Evolutionary conservation across 2,888 invertebrate species (phyloP), one percentile per base, ranked within the genome.

Genomic region (Lasioglossum zephyrum): DNA sequence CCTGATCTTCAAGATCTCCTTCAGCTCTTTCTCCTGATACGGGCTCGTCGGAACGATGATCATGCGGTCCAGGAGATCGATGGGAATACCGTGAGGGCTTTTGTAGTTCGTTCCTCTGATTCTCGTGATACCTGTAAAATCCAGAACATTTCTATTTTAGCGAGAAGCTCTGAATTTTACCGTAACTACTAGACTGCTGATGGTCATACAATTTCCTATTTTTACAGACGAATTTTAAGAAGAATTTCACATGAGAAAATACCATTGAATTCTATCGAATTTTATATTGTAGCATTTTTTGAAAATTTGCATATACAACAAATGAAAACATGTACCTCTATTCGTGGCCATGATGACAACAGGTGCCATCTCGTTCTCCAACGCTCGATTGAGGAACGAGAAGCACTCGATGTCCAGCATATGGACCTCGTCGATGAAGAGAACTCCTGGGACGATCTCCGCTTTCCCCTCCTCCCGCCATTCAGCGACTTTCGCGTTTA

Each of bases 391-490:
- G 11, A 99, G 96, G 95, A 98, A 99, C 0, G 99, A 99, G 96
- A 99, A 99, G 94, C 99, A 99, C 95, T 99, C 99, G 70, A 99
- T 99, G 95, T 99, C 99, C 89, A 99, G 96, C 99, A 99, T 99
- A 94, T 99, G 99, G 85, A 97, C 98, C 96, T 99, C 99, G 94
- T 99, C 99, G 89, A 99, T 98, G 93, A 99, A 99, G 3, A 99
- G 96, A 2, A 99, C 99, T 0, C 99, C 99, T 0, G 99, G 99
- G 57, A 99, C 98, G 93, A 99, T 99, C 95, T 99, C 99, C 0
- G 99, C 99, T 95, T 99, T 99, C 1, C 99, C 99, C 95, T 99
- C 99, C 94, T 99, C 99, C 39, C 99, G 96, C 99, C 99, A 99
- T 95, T 99, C 99, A 0, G 98, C 98, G 0, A 99, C 98, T 95